Base-by-base conservation (phyloP, 37 sponge, comb jelly and placozoan genomes). In the Aphrocallistes beatrix region DNA sequence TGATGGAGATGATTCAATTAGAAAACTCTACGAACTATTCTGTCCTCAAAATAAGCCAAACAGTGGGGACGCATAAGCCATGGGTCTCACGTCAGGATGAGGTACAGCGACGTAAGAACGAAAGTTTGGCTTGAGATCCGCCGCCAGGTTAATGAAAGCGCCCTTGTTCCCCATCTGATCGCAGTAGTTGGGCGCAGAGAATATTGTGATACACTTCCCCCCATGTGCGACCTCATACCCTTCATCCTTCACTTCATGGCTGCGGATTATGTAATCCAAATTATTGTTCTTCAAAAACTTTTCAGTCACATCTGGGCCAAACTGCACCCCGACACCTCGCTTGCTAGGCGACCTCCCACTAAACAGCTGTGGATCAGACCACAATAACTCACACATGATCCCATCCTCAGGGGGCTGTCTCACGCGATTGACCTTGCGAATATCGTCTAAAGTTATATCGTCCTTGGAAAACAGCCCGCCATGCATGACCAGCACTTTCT, bases 151-250 rank as follows among this genome's bases (percentile, higher is more conserved):
- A 30, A 98, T 91, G 88, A 87, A 98, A 30, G 99, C 99, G 75
- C 99, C 99, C 87, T 93, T 94, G 81, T 98, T 98, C n/a, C 93
- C 93, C 95, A 98, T 95, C 83, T 93, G 93, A 81, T 98, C 99
- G 82, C 99, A 98, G 85, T 98, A 98, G 84, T 98, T 98, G 39
- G 99, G 99, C 37, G 99, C 99, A 19, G 99, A 98, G 86, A 98
- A 98, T n/a, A 98, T 93, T 16, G 99, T 98, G 51, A 98, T 91
- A 82, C 99, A 98, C 84, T 91, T 91, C 16, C 96, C 96, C 36
- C 81, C 84, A 82, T 98, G 99, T 50, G 90, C 88, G 25, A 98
- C 96, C 69, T 98, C 99, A 82, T 95, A 98, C 1, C 99, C 99
- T 13, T 98, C 90, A 17, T 89, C 86, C 86, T 98, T 98, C 48